Conservation (phyloP, 2,888 invertebrate genomes). For the Timema cristinae region DNA sequence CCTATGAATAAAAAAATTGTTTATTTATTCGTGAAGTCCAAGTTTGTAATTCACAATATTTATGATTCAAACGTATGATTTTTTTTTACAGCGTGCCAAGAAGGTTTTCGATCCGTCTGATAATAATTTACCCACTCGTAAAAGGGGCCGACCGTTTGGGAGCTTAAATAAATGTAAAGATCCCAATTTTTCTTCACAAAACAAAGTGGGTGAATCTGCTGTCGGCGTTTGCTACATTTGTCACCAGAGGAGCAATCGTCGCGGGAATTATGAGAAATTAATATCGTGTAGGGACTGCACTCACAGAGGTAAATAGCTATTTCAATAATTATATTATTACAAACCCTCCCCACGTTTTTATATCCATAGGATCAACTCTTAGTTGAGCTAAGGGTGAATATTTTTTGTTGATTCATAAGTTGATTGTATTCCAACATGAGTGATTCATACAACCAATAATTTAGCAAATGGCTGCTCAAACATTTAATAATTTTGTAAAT, state of each 20-base stretch:
- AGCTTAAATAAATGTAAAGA: constrained; percentile 47
- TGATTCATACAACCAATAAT: no score
- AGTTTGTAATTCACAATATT: not conserved
- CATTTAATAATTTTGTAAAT: no score
- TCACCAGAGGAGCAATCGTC: constrained; percentile 51
- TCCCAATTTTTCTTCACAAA: not conserved
- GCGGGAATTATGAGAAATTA: constrained; percentile 58
- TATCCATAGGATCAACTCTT: no score
- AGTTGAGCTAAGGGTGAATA: no score
- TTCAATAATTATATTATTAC: no score
- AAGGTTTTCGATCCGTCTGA: constrained; percentile 85
- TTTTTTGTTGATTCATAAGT: no score
- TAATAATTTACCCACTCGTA: constrained; percentile 68
- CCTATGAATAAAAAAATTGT: no score
- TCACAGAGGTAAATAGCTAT: constrained; percentile 54
- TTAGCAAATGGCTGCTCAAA: no score
- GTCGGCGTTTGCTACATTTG: constrained; percentile 53
- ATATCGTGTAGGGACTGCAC: constrained; percentile 69
- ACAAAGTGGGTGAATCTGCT: constrained; percentile 7
- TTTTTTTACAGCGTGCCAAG: constrained; percentile 62
- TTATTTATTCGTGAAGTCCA: not conserved
- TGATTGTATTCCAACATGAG: no score
- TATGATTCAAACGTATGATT: constrained; percentile 8
- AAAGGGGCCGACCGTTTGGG: constrained; percentile 63
- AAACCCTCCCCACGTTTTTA: no score